A percentile compares a stretch with the other conserved stretches of the same genome.
Conservation (phyloP, 2,113 vertebrate genomes). For the Campylomormyrus tamandua region DNA sequence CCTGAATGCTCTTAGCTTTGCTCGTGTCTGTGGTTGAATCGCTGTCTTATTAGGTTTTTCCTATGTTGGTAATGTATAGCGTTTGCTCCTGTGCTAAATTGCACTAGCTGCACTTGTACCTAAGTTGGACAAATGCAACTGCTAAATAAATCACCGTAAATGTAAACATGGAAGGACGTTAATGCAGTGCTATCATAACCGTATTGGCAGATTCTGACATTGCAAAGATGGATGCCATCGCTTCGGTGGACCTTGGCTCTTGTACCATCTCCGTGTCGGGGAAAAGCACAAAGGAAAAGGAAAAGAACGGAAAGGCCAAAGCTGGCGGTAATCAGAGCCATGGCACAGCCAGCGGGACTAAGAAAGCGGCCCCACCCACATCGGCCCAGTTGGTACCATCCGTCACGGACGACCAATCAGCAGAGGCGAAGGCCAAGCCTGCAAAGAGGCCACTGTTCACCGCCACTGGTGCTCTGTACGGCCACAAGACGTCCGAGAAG, state of each 20-base stretch:
- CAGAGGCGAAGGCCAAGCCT: background rate
- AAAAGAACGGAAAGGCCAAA: background rate
- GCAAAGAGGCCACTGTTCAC: background rate
- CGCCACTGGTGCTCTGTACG: background rate
- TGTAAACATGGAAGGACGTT: background rate
- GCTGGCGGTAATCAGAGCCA: conserved; percentile 6
- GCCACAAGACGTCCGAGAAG: conserved; percentile 15
- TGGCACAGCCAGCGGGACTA: conserved; percentile 15
- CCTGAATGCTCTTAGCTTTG: background rate
- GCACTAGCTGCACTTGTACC: background rate
- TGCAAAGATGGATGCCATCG: conserved; percentile 16
- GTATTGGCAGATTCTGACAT: conserved; percentile 19
- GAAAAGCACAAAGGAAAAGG: background rate
- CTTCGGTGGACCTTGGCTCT: background rate
- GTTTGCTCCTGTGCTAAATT: background rate
- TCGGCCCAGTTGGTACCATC: background rate
- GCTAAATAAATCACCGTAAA: background rate
- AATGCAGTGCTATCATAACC: background rate
- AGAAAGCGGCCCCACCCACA: background rate
- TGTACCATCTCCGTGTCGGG: background rate
- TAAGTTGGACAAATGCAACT: background rate
- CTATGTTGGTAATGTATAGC: background rate
- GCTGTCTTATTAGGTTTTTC: background rate
- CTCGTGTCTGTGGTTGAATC: background rate
- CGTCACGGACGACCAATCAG: background rate